Percentiles rank a stretch among this genome's conserved stretches.
These are phyloP conservation scores for Himalopsyche japonica DNA, from an alignment of 2,888 invertebrate genomes.

Conservation along the genomic window DNA sequence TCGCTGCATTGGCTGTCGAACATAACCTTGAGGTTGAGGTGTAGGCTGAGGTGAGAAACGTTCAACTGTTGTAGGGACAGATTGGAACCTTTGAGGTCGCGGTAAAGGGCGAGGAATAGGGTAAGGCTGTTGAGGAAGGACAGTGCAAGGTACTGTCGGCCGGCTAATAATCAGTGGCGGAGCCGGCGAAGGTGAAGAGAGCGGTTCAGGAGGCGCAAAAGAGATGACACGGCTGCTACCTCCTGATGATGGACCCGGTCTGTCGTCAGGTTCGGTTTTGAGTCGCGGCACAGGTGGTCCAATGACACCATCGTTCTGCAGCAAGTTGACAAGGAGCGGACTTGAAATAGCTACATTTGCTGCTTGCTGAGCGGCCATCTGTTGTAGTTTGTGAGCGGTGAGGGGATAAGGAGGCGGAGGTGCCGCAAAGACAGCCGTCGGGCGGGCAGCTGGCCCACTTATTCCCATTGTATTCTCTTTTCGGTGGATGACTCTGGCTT, in stretches of 20 bases:
- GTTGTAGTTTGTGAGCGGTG: slow-evolving; percentile 17
- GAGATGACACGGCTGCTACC: slow-evolving; percentile 49
- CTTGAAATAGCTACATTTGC: slow-evolving; percentile 78
- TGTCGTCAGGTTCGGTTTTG: slow-evolving; percentile 46
- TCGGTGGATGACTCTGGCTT: slow-evolving; percentile 82
- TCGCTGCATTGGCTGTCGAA: slow-evolving; percentile 42
- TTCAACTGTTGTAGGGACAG: slow-evolving; percentile 12
- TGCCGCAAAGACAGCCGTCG: slow-evolving; percentile 40
- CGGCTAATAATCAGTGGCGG: slow-evolving; percentile 31
- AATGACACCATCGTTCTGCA: slow-evolving; percentile 73
- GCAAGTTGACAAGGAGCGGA: slow-evolving; percentile 85
- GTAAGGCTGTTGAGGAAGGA: background rate
- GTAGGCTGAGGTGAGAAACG: slow-evolving; percentile 41
- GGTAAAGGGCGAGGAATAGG: slow-evolving; percentile 27
- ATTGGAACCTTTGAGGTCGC: slow-evolving; percentile 42
- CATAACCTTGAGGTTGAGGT: slow-evolving; percentile 42
- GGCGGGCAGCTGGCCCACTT: slow-evolving; percentile 39
- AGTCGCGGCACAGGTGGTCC: slow-evolving; percentile 48
- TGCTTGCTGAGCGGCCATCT: slow-evolving; percentile 44
- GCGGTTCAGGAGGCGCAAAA: slow-evolving; percentile 43
- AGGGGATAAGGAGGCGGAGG: slow-evolving; percentile 42
- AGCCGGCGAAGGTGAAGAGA: slow-evolving; percentile 42
- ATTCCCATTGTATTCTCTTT: slow-evolving; percentile 65
- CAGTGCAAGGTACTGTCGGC: slow-evolving; percentile 17
- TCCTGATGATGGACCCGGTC: slow-evolving; percentile 41